Base-by-base conservation (phyloP, 2,113 vertebrate species). In the Numenius arquata region DNA sequence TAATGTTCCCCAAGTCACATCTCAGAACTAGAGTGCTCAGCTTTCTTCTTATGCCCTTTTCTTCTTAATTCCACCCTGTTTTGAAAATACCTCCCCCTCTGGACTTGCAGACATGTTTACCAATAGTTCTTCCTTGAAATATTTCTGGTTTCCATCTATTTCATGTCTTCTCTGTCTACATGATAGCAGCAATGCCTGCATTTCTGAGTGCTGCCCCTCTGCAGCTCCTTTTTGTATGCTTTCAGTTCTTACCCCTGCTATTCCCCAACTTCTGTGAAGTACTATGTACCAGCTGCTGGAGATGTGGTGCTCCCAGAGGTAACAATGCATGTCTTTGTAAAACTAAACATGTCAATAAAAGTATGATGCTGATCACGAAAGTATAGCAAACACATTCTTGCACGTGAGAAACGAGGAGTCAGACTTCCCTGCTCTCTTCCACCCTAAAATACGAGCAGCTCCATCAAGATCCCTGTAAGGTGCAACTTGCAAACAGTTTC, bases 381-480 rank as follows among this genome's bases (percentile, higher is more conserved):
- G 48, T 25, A 10, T 3, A 56, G 16, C 62, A 40, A 88, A 67
- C 38, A 16, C 8, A 18, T 25, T 15, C 19, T 18, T 3, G 8
- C 19, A 8, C 55, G 2, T 2, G 32, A 77, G 40, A 50, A 73
- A 25, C 0, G 8, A 30, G 29, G 4, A 6, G 16, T 4, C 15
- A 2, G 21, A 2, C 18, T 30, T 55, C 18, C 20, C 32, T 26
- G 0, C 6, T 7, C 16, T 61, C 9, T 15, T 52, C 56, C 26
- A 9, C 32, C 27, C 40, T 2, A 34, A 43, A 26, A 11, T 15
- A 3, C 1, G 36, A 65, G 50, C 19, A 2, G 50, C n/a, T 53
- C 27, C 73, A 2, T 41, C 45, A 3, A 15, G 40, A 20, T 1
- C 18, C 36, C 15, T 3, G 25, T 38, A 10, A 36, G 34, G 38